phyloP scores from a whole-genome alignment of 2,113 vertebrate species.

The Benitochromis conjunctus region DNA sequence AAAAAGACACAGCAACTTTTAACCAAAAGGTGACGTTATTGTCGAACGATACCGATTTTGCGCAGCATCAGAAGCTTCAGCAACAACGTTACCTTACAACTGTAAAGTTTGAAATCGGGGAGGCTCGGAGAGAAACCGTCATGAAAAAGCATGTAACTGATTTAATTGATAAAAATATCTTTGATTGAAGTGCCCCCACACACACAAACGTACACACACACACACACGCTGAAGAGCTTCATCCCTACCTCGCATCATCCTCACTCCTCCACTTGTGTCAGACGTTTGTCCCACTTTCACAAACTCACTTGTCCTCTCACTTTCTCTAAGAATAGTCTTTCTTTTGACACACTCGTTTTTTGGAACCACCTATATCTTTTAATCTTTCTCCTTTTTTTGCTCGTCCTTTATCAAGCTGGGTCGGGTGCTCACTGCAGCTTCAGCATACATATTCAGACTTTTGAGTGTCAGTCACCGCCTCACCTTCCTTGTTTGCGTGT shows the following conservation, averaged over 20 bases:
- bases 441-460: conserved; percentile 25
- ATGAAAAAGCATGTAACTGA: neutral
- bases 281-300: conserved; percentile 67
- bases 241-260: conserved; percentile 78
- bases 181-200: conserved; percentile 4
- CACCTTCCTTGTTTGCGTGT: conserved; percentile 39
- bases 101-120: neutral
- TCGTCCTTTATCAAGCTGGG: conserved; percentile 11
- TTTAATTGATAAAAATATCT: conserved; percentile 6
- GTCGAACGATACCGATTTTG: neutral
- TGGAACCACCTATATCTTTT: neutral
- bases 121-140: neutral
- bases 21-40: neutral
- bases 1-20: neutral
- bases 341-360: neutral
- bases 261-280: conserved; percentile 63
- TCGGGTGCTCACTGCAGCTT: conserved; percentile 40
- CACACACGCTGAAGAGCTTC: conserved; percentile 21
- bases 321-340: neutral
- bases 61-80: neutral
- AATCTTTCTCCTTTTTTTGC: neutral
- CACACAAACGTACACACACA: neutral
- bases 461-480: conserved; percentile 52
- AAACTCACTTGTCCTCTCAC: conserved; percentile 39
- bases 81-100: neutral